Evolutionary conservation across 2,888 invertebrate species (phyloP).

Genomic region (Lydus trimaculatus): DNA sequence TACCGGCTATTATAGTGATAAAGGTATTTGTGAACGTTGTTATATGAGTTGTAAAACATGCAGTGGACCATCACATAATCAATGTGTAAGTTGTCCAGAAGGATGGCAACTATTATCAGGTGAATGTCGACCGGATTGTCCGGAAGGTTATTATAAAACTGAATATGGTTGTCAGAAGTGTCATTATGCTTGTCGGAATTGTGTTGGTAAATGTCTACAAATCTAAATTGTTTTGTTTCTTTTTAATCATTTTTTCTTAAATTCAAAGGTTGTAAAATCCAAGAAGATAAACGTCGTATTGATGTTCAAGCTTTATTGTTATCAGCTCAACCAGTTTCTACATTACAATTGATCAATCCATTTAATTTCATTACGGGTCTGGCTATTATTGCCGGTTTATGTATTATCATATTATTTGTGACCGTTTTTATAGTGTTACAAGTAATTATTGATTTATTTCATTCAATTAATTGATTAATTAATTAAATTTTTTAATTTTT

Average conservation of each 20-base stretch:
- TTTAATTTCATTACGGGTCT: conserved; percentile 72
- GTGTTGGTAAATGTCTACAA: conserved; percentile 69
- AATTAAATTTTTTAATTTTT: no score
- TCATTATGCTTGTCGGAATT: conserved; percentile 87
- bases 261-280: conserved; percentile 56
- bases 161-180: conserved; percentile 86
- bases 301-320: conserved; percentile 59
- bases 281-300: conserved; percentile 58
- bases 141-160: conserved; percentile 85
- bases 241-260: conserved; percentile 9
- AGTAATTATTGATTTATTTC: conserved; percentile 60
- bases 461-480: not conserved
- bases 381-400: conserved; percentile 72
- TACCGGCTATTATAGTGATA: conserved; percentile 84
- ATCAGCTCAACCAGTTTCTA: conserved; percentile 58
- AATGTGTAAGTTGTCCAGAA: conserved; percentile 82
- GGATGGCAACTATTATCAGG: conserved; percentile 85
- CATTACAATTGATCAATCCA: conserved; percentile 60
- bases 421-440: conserved; percentile 76
- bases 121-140: conserved; percentile 86
- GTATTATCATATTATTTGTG: conserved; percentile 74
- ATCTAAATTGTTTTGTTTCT: conserved; percentile 5
- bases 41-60: conserved; percentile 86
- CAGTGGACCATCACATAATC: conserved; percentile 82
- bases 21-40: conserved; percentile 82